These are phyloP conservation scores for Oscheius sp. DNA, from an alignment of 2,888 invertebrate genomes.

Conservation along the genomic window DNA sequence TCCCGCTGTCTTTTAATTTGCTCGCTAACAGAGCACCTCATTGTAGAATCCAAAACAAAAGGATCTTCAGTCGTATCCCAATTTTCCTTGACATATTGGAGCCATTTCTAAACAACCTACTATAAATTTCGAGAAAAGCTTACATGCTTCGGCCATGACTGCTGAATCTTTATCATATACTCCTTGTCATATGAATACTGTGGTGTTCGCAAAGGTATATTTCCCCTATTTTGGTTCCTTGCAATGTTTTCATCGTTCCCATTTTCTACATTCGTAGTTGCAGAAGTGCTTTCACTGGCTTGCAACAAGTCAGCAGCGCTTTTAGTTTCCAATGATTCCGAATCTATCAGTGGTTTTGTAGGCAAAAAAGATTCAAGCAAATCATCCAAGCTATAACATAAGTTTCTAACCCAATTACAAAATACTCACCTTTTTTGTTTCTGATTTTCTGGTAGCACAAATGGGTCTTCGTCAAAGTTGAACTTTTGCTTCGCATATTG, in stretches of 20 bases:
- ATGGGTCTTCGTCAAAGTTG: constrained; percentile 47
- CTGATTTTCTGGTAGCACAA: constrained; percentile 14
- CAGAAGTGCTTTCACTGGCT: not conserved
- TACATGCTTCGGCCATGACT: constrained; percentile 37
- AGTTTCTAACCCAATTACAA: not conserved
- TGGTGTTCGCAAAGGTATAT: constrained; percentile 9
- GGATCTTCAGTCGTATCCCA: constrained; percentile 59
- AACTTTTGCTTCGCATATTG: constrained; percentile 41
- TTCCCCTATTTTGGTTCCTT: not conserved
- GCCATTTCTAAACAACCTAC: constrained; percentile 40
- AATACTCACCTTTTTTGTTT: not conserved
- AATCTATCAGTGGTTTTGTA: not conserved
- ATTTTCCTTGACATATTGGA: constrained; percentile 46
- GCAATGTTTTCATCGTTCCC: not conserved
- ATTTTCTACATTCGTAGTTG: not conserved
- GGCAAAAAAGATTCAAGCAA: not conserved
- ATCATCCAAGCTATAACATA: not conserved
- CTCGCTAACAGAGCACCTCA: constrained; percentile 49
- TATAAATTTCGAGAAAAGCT: not conserved
- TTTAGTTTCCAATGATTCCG: not conserved
- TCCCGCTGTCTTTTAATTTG: constrained; percentile 42
- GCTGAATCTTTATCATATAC: constrained; percentile 46
- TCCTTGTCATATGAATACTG: constrained; percentile 39
- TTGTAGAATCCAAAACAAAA: constrained; percentile 48
- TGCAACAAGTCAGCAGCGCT: not conserved